Conservation (phyloP, 2,888 invertebrate species). For the Salpingus planirostris region DNA sequence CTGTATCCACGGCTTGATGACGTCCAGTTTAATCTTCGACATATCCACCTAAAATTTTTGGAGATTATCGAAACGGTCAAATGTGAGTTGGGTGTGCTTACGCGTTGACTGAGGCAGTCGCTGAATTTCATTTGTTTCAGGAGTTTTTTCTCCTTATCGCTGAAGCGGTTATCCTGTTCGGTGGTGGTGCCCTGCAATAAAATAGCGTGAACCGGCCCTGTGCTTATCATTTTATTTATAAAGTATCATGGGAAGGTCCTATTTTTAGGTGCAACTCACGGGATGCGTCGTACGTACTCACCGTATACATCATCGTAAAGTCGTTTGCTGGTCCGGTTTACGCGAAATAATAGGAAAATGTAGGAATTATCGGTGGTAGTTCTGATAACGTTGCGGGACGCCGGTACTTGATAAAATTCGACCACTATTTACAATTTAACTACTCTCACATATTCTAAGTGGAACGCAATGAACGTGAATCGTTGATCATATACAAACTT, state of each 20-base stretch:
- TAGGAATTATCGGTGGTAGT: too few species aligned
- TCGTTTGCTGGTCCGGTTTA: too few species aligned
- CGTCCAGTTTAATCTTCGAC: slow-evolving; percentile 95
- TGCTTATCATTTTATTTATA: slow-evolving; percentile 15
- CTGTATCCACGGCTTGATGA: slow-evolving; percentile 98
- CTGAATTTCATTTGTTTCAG: slow-evolving; percentile 99
- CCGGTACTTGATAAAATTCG: too few species aligned
- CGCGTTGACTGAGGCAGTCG: slow-evolving; percentile 87
- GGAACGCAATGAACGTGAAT: too few species aligned
- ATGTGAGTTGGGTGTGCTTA: slow-evolving; percentile 40
- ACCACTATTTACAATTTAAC: too few species aligned
- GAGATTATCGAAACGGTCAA: too few species aligned
- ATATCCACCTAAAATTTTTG: slow-evolving; percentile 73
- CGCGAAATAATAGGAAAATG: too few species aligned
- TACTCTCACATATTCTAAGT: too few species aligned
- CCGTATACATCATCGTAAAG: slow-evolving; percentile 36
- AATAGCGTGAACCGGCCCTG: too few species aligned
- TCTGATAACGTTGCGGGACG: too few species aligned
- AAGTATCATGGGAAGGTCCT: slow-evolving; percentile 4
- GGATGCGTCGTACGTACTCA: slow-evolving; percentile 21
- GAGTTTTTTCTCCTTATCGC: slow-evolving; percentile 98
- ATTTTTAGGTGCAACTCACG: slow-evolving; percentile 4
- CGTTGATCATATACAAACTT: too few species aligned
- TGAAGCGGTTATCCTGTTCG: slow-evolving; percentile 98
- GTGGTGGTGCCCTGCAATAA: slow-evolving; percentile 89